Evolutionary conservation across 2,797 vertebrate species (phyloP).

Genomic region (Naso thynnoides): DNA sequence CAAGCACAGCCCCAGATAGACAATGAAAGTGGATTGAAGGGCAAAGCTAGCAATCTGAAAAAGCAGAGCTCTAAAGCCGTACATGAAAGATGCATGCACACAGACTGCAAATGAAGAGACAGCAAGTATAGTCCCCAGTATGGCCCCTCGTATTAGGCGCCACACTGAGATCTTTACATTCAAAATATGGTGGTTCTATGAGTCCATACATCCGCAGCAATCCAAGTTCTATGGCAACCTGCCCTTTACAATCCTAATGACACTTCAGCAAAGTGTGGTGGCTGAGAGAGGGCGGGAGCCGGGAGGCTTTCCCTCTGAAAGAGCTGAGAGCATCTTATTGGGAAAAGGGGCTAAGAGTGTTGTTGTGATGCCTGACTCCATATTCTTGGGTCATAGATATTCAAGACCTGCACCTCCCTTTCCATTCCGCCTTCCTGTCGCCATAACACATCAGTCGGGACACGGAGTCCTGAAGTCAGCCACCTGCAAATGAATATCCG

Average conservation of each 20-base stretch:
- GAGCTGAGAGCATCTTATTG: constrained; percentile 80
- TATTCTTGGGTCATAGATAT: constrained; percentile 76
- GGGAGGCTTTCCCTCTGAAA: constrained; percentile 75
- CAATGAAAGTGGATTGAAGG: constrained; percentile 80
- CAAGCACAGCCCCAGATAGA: constrained; percentile 71
- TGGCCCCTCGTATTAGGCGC: constrained; percentile 33
- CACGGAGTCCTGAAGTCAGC: constrained; percentile 40
- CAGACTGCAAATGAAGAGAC: constrained; percentile 69
- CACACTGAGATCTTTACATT: constrained; percentile 71
- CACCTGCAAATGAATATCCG: constrained; percentile 53
- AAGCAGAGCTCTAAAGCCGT: constrained; percentile 68
- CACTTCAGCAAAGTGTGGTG: constrained; percentile 81
- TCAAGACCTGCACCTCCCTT: constrained; percentile 65
- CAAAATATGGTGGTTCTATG: constrained; percentile 65
- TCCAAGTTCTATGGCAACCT: constrained; percentile 70
- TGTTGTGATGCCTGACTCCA: constrained; percentile 79
- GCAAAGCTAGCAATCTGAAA: constrained; percentile 83
- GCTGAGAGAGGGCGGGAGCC: constrained; percentile 77
- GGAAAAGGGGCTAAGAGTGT: constrained; percentile 74
- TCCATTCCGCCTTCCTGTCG: constrained; percentile 39
- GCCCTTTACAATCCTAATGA: constrained; percentile 78
- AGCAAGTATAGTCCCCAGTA: constrained; percentile 13
- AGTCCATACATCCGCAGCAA: constrained; percentile 68
- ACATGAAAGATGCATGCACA: constrained; percentile 76
- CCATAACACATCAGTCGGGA: constrained; percentile 34